A percentile compares a stretch with the other conserved stretches of the same genome.
Conservation (phyloP, 1,140 invertebrate genomes). For the Dufourea novaeangliae region DNA sequence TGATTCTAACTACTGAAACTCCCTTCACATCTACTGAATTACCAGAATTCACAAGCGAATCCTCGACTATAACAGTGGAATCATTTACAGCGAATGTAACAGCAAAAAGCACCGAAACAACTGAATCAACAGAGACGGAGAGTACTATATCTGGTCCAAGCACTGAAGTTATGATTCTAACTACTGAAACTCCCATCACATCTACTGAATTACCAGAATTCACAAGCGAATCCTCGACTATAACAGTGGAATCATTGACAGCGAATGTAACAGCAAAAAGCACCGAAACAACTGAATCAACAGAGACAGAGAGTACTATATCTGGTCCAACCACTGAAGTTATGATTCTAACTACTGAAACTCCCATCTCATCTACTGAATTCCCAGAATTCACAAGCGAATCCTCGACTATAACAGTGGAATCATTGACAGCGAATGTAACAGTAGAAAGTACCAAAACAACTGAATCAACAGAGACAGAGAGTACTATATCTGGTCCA, state of each 20-base stretch:
- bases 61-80: background rate
- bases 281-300: background rate
- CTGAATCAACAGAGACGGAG: too few species aligned
- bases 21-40: background rate
- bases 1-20: background rate
- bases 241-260: background rate
- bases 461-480: too few species aligned
- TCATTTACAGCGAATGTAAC: background rate
- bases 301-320: background rate
- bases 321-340: background rate
- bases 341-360: background rate
- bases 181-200: background rate
- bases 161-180: background rate
- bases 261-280: background rate
- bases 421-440: background rate
- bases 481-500: too few species aligned
- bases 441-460: background rate
- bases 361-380: too few species aligned
- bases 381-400: background rate
- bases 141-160: too few species aligned
- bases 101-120: background rate
- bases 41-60: background rate
- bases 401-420: background rate
- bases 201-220: background rate
- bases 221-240: background rate